These are phyloP conservation scores for Vultur gryphus DNA, from an alignment of 2,797 vertebrate species.

Conservation along the genomic window DNA sequence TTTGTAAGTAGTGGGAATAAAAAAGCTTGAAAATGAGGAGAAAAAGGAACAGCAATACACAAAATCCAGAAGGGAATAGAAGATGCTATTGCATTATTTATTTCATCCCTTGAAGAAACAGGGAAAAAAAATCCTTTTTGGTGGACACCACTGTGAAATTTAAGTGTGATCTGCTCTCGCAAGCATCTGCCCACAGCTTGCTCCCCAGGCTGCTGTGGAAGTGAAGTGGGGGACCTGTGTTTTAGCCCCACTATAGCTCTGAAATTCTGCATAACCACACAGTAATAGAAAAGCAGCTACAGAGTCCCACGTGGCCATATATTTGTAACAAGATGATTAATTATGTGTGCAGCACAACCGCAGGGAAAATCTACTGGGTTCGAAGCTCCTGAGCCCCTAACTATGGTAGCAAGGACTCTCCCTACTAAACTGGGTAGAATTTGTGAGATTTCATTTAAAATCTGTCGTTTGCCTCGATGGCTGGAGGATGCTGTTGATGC, in stretches of 20 bases:
- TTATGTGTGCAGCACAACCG: not conserved
- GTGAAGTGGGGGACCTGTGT: not conserved
- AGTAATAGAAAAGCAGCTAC: not conserved
- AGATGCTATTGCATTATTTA: not conserved
- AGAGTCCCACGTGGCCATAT: not conserved
- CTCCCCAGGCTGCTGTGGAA: not conserved
- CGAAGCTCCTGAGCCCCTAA: not conserved
- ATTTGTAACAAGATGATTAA: not conserved
- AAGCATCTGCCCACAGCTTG: not conserved
- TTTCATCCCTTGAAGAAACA: not conserved
- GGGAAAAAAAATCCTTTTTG: not conserved
- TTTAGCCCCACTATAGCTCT: not conserved
- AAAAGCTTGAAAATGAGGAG: not conserved
- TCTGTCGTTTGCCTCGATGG: fast-evolving
- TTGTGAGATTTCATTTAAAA: not conserved
- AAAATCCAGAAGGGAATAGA: not conserved
- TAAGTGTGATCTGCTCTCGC: not conserved
- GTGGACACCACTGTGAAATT: not conserved
- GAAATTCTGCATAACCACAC: not conserved
- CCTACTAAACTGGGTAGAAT: not conserved
- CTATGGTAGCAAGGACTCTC: not conserved
- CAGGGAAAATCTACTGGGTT: not conserved
- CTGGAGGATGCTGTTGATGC: not conserved
- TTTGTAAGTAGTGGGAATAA: not conserved
- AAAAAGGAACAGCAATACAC: not conserved